phyloP scores from a whole-genome alignment of 2,888 invertebrate species.

The Pedicia rivosa region DNA sequence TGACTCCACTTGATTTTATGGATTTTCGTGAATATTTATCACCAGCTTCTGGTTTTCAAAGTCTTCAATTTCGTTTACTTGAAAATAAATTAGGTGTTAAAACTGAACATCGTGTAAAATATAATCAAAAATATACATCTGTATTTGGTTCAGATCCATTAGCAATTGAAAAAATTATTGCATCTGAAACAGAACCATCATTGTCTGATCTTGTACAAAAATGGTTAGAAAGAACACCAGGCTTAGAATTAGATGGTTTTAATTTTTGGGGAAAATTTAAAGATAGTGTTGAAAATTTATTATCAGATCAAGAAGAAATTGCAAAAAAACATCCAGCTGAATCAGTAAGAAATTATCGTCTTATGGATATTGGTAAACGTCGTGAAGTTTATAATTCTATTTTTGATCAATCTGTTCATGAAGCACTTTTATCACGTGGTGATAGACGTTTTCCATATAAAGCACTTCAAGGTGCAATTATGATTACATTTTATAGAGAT shows the following conservation, averaged over 20 bases:
- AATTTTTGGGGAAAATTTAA: constrained; percentile 92
- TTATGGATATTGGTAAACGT: constrained; percentile 61
- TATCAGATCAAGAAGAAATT: constrained; percentile 46
- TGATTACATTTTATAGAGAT: constrained; percentile 94
- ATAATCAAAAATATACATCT: constrained; percentile 80
- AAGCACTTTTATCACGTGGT: constrained; percentile 68
- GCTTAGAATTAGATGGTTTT: constrained; percentile 67
- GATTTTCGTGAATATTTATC: constrained; percentile 87
- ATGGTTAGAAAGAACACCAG: constrained; percentile 92
- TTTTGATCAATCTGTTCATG: constrained; percentile 71
- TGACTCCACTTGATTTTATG: constrained; percentile 98
- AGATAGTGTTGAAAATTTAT: constrained; percentile 50
- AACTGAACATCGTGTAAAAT: constrained; percentile 76
- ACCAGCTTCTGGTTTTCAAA: constrained; percentile 97
- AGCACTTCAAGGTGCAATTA: constrained; percentile 92
- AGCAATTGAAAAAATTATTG: constrained; percentile 37
- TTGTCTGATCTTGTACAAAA: constrained; percentile 71
- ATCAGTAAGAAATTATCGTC: constrained; percentile 42
- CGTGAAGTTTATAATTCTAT: constrained; percentile 79
- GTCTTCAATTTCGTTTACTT: constrained; percentile 84
- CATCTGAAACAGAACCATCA: constrained; percentile 74
- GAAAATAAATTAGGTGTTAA: constrained; percentile 83
- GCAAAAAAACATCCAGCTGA: constrained; percentile 49
- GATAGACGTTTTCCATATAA: constrained; percentile 60
- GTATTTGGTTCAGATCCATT: constrained; percentile 66